phyloP scores from a whole-genome alignment of 2,888 invertebrate genomes.

The Torymus auratus region DNA sequence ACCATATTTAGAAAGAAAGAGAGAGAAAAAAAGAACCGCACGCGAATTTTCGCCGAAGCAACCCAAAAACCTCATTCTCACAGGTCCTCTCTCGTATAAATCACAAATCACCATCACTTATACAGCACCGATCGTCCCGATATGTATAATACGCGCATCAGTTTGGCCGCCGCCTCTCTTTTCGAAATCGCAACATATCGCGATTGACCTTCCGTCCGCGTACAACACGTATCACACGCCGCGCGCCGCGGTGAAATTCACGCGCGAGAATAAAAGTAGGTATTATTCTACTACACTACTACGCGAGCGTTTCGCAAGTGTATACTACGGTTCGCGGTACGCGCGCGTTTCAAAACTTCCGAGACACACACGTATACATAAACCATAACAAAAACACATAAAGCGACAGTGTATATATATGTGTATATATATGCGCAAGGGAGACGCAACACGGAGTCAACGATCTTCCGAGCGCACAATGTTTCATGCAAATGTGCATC shows the following conservation, averaged over 20 bases:
- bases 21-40: too few species aligned
- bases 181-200: slow-evolving; percentile 30
- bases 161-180: not conserved
- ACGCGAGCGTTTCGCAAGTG: slow-evolving; percentile 37
- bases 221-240: not conserved
- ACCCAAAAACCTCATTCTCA: too few species aligned
- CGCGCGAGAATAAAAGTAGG: not conserved
- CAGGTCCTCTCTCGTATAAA: too few species aligned
- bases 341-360: slow-evolving; percentile 56
- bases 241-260: slow-evolving; percentile 7
- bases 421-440: too few species aligned
- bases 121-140: too few species aligned
- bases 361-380: slow-evolving; percentile 4
- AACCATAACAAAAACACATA: slow-evolving; percentile 39
- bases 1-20: too few species aligned
- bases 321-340: not conserved
- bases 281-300: slow-evolving; percentile 19
- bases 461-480: slow-evolving; percentile 33
- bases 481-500: too few species aligned
- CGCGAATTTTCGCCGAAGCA: too few species aligned
- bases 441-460: slow-evolving; percentile 41
- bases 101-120: too few species aligned
- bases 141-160: too few species aligned
- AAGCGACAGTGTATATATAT: not conserved
- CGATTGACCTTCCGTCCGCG: slow-evolving; percentile 38